Evolutionary conservation across 2,888 invertebrate species (phyloP), one percentile per base, ranked within the genome.

Genomic region (Crioceris asparagi): DNA sequence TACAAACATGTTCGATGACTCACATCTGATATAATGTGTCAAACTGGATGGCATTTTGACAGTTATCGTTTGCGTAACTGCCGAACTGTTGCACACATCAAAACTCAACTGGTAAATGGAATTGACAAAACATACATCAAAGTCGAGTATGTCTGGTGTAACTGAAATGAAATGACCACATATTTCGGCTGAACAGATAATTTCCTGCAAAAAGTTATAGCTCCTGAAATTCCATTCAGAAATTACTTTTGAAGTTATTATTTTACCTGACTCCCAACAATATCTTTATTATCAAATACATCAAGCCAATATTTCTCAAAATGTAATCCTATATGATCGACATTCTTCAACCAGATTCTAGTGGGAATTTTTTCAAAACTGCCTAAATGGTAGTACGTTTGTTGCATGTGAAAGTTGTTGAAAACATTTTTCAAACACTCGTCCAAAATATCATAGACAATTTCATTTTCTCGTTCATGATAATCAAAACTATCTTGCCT

Each of bases 61-160:
- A 2, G 40, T 36, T 10, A 53, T 25, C 1, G 50, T 41, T 33
- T 51, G 49, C 2, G 38, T 49, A n/a, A 29, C 11, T 1, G 35
- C 38, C 8, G 52, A 51, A 10, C 19, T 38, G 35, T 52, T 54
- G 15, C 32, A 32, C 6, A 54, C 32, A 17, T 49, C 41, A 8
- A 51, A 43, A 14, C 36, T 36, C 11, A 46, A 16, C 36, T 51
- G 50, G 33, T 52, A 52, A 25, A 43, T 40, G 6, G 49, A 46
- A 29, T 52, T 48, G 2, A 43, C 14, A 4, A 48, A 36, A 26
- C 53, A 54, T 11, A 41, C 39, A 15, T 47, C 50, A 35, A 50
- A 54, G 39, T 52, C 52, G 21, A 53, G 10, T 11, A 40, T 23
- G 12, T 47, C 43, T 14, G 50, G 50, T 3, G 19, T 15, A 6